A percentile compares a stretch with the other conserved stretches of the same genome.
Evolutionary conservation across 2,797 vertebrate genomes (phyloP).

Genomic region (Zalophus californianus): DNA sequence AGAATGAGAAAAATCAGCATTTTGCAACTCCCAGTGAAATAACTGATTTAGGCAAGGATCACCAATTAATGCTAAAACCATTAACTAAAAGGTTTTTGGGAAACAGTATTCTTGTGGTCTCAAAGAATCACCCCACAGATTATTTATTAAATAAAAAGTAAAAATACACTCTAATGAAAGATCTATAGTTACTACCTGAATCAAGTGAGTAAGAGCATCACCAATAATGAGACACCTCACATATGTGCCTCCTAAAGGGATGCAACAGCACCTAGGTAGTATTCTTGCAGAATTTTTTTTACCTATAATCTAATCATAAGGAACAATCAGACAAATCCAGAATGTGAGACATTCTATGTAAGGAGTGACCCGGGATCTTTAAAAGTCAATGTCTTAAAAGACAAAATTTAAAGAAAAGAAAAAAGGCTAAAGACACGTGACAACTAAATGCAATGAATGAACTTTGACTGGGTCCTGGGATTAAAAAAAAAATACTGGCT

Average conservation of each 20-base stretch:
- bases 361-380: not conserved
- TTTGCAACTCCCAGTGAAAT: not conserved
- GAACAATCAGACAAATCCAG: not conserved
- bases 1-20: not conserved
- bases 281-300: not conserved
- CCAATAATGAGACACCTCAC: not conserved
- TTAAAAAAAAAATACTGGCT: slow-evolving; percentile 21
- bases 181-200: not conserved
- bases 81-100: not conserved
- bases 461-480: not conserved
- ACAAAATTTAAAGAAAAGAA: slow-evolving; percentile 2
- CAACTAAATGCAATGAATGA: not conserved
- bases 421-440: not conserved
- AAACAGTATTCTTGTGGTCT: not conserved
- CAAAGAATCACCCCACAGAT: not conserved
- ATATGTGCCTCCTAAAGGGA: too few species aligned
- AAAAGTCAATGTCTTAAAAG: not conserved
- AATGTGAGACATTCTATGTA: not conserved
- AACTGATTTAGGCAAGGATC: slow-evolving; percentile 4
- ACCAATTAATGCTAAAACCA: not conserved
- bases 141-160: not conserved
- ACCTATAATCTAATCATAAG: not conserved
- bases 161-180: not conserved
- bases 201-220: not conserved
- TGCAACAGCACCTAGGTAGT: not conserved